Base-by-base conservation (phyloP, 1,140 invertebrate species). In the Sarcophaga bullata region DNA sequence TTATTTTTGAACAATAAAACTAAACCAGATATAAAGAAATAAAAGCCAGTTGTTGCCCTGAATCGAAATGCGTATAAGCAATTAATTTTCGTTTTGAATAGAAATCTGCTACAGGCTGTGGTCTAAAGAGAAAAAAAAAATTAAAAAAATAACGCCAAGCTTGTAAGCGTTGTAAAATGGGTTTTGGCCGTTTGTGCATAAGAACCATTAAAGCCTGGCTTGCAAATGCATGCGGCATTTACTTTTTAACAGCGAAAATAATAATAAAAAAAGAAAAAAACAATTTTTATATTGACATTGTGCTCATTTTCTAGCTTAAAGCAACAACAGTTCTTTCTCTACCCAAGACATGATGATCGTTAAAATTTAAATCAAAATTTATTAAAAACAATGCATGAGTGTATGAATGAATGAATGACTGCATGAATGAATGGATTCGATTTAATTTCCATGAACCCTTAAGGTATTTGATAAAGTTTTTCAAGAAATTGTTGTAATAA, bases 271-370 rank as follows among this genome's bases (percentile, higher is more conserved):
- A 68, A 52, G n/a, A 10, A 9, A 0, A 52, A 52, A 0, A 52
- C 50, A 68, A 68, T 68, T 68, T 68, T 68, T 68, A 68, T 68
- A 68, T 68, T 68, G 62, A 68, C 62, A 68, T 68, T 68, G 62
- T 25, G 62, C 62, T 68, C 17, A 68, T 68, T 68, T 68, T 68
- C 62, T 68, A 68, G 62, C 62, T 68, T 8, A 6, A 68, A 68
- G 62, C 62, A 68, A 68, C 9, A 37, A 37, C 25, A 37, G 25
- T 37, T 68, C 9, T 68, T 68, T 58, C 13, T 7, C n/a, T 58
- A 58, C 0, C n/a, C 54, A 68, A n/a, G 9, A 68, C 25, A 37
- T 37, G 25, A 37, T 19, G n/a, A 68, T 68, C 62, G 17, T 68
- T 68, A 68, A 68, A 68, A 58, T 58, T 58, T 8, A 58, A 68